Evolutionary conservation across 2,113 vertebrate species (phyloP).

Genomic region (Vulpes ferrilata): DNA sequence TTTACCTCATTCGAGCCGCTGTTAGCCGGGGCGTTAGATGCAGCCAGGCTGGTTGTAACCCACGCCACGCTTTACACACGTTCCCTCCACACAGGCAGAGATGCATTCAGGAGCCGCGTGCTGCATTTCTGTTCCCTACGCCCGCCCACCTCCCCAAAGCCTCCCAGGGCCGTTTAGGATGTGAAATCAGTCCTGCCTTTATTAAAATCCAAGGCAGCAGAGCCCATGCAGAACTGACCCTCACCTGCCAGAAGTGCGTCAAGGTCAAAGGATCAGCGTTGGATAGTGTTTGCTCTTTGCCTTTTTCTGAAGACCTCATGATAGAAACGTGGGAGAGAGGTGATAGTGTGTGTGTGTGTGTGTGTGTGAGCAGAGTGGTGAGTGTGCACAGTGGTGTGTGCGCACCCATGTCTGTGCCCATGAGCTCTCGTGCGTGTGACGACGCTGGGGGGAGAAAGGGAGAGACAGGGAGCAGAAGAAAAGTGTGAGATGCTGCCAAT

Average conservation of each 20-base stretch:
- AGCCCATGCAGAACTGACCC: not conserved
- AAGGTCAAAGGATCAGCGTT: not conserved
- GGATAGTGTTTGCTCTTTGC: not conserved
- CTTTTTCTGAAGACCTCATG: not conserved
- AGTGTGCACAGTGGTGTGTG: not conserved
- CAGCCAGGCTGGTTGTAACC: not conserved
- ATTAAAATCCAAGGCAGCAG: not conserved
- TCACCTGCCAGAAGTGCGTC: not conserved
- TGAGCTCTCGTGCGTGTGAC: not conserved
- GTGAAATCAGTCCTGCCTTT: not conserved
- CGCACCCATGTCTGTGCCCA: no score
- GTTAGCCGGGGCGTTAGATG: fast-evolving
- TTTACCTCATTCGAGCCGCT: fast-evolving
- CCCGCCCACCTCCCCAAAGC: no score
- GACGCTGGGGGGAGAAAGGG: not conserved
- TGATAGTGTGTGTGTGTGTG: not conserved
- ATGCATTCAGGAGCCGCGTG: not conserved
- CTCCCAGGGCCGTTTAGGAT: not conserved
- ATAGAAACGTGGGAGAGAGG: not conserved
- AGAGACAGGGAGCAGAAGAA: not conserved
- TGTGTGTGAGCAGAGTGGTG: fast-evolving
- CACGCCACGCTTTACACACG: fast-evolving
- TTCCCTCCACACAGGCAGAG: no score
- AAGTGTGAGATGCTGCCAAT: not conserved
- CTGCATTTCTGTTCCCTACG: not conserved